phyloP scores from a whole-genome alignment of 1,140 invertebrate genomes.

The Whitmania pigra region DNA sequence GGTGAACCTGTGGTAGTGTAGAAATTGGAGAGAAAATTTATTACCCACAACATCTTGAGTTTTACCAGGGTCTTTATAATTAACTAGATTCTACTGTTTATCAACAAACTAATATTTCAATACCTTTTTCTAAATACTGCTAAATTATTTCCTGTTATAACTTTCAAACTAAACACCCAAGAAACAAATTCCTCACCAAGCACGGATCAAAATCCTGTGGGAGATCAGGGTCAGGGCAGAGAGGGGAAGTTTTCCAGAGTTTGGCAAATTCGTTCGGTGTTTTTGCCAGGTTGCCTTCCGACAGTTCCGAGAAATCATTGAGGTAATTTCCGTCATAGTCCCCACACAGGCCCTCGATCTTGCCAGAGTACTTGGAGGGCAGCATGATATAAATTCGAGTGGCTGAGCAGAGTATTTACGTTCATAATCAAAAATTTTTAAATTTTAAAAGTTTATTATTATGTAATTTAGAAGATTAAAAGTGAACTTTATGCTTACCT shows the following conservation, averaged over 20 bases:
- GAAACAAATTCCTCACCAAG: background rate
- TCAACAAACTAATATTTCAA: no score
- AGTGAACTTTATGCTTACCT: constrained; percentile 9
- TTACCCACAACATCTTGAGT: no score
- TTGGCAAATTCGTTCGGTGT: constrained; percentile 19
- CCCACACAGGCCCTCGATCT: constrained; percentile 72
- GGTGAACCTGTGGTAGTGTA: background rate
- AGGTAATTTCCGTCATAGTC: constrained; percentile 67
- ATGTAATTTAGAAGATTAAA: background rate
- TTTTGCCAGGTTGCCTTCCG: constrained; percentile 12
- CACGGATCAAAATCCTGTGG: constrained; percentile 19
- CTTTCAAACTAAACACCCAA: no score
- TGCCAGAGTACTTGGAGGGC: constrained; percentile 16
- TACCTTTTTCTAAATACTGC: no score
- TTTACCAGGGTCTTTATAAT: no score
- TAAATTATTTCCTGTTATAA: no score
- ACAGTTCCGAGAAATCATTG: constrained; percentile 46
- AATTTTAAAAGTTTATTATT: background rate
- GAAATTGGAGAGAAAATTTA: no score
- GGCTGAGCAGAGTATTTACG: background rate
- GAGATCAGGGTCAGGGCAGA: constrained; percentile 18
- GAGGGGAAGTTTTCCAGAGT: constrained; percentile 14
- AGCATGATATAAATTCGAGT: constrained; percentile 21
- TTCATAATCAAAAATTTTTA: background rate
- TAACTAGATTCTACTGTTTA: no score